These are phyloP conservation scores for Ophioninae sp. DNA, from an alignment of 2,888 invertebrate genomes.

Conservation along the genomic window DNA sequence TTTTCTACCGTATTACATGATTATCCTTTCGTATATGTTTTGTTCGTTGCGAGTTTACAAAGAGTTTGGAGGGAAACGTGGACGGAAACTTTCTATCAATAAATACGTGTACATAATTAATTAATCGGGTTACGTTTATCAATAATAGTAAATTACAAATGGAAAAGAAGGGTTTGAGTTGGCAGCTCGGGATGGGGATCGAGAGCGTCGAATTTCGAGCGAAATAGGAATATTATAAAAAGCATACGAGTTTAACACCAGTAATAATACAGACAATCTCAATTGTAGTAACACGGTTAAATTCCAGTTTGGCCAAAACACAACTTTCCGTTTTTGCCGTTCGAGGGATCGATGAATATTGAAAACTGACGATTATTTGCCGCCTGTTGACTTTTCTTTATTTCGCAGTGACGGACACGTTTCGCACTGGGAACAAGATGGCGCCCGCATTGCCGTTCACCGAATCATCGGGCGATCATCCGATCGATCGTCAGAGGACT, in stretches of 20 bases:
- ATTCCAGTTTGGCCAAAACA: too few species aligned
- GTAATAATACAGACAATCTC: neutral
- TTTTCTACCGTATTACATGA: conserved; percentile 12
- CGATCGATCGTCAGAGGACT: neutral
- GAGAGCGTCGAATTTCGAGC: neutral
- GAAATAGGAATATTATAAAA: neutral
- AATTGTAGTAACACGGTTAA: neutral
- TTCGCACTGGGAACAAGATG: neutral
- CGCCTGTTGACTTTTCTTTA: neutral
- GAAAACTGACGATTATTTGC: too few species aligned
- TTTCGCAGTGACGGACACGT: neutral
- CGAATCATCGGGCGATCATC: neutral
- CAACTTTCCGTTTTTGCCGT: too few species aligned
- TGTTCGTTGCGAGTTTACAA: conserved; percentile 69
- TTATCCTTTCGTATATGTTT: conserved; percentile 9
- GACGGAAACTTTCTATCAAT: conserved; percentile 71
- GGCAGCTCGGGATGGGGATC: neutral
- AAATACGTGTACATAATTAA: conserved; percentile 76
- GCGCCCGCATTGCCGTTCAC: neutral
- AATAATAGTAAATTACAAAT: conserved; percentile 70
- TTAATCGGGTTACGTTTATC: conserved; percentile 65
- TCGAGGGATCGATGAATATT: too few species aligned
- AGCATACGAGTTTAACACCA: neutral
- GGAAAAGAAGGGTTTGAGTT: conserved; percentile 40
- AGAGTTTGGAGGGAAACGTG: conserved; percentile 66